These are phyloP conservation scores for Aptenodytes patagonicus DNA, from an alignment of 2,113 vertebrate species.

Conservation along the genomic window DNA sequence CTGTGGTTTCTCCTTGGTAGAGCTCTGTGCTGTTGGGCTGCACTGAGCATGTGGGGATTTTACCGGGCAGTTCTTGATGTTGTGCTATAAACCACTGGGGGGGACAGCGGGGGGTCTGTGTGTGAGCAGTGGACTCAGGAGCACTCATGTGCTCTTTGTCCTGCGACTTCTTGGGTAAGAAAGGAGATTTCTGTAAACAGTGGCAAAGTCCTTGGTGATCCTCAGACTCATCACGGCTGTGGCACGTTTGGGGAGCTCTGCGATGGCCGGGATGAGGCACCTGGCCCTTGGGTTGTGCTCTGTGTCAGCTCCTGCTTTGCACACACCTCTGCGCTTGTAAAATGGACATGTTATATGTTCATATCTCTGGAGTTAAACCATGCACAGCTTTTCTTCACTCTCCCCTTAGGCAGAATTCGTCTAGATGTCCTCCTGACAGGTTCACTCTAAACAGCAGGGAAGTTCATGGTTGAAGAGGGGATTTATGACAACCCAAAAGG, in stretches of 20 bases:
- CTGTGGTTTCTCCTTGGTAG: neutral
- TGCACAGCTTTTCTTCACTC: neutral
- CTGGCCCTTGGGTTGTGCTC: neutral
- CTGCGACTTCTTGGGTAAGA: neutral
- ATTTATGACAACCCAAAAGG: neutral
- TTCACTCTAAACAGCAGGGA: too few relatives aligned
- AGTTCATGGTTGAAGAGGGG: neutral
- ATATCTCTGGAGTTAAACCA: neutral
- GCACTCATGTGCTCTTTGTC: neutral
- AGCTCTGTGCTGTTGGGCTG: neutral
- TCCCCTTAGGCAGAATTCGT: neutral
- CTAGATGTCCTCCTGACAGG: neutral
- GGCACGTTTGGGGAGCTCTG: neutral
- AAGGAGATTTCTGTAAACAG: neutral
- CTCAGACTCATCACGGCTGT: neutral
- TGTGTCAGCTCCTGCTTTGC: neutral
- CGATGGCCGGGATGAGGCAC: accelerated
- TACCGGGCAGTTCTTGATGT: neutral
- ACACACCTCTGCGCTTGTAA: neutral
- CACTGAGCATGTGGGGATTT: accelerated
- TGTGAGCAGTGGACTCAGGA: neutral
- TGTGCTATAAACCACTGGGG: accelerated
- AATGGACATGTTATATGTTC: accelerated
- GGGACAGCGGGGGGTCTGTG: neutral
- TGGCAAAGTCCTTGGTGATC: too few relatives aligned